Percentiles rank a stretch among this genome's conserved stretches.
These are phyloP conservation scores for Oligia fasciuncula DNA, from an alignment of 2,888 invertebrate species.

Conservation along the genomic window DNA sequence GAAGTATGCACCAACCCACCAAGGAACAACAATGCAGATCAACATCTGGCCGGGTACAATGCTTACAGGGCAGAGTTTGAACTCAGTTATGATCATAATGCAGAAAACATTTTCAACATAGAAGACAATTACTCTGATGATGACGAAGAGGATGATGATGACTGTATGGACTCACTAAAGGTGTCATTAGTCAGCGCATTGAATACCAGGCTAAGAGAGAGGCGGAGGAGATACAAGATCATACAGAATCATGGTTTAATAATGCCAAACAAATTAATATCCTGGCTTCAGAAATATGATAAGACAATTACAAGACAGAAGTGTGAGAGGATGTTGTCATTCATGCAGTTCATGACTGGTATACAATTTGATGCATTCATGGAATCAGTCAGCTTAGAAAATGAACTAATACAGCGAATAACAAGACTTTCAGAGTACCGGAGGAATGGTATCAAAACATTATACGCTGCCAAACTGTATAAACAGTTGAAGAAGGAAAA, in stretches of 20 bases:
- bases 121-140: slow-evolving; percentile 81
- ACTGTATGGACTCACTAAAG: slow-evolving; percentile 91
- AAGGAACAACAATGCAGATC: slow-evolving; percentile 88
- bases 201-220: slow-evolving; percentile 93
- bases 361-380: slow-evolving; percentile 94
- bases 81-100: slow-evolving; percentile 94
- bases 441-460: slow-evolving; percentile 92
- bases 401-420: slow-evolving; percentile 91
- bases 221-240: slow-evolving; percentile 92
- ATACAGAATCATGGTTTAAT: slow-evolving; percentile 95
- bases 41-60: slow-evolving; percentile 94
- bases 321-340: slow-evolving; percentile 91
- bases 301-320: slow-evolving; percentile 89
- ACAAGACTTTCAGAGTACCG: slow-evolving; percentile 92
- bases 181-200: slow-evolving; percentile 93
- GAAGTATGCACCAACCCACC: slow-evolving; percentile 93
- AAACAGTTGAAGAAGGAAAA: slow-evolving; percentile 91
- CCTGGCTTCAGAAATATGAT: slow-evolving; percentile 93
- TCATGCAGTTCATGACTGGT: slow-evolving; percentile 94
- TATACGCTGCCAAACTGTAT: slow-evolving; percentile 91
- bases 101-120: slow-evolving; percentile 92
- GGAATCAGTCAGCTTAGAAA: slow-evolving; percentile 93
- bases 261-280: slow-evolving; percentile 92
- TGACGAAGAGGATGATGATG: slow-evolving; percentile 84
- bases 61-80: slow-evolving; percentile 96